A percentile compares a stretch with the other conserved stretches of the same genome.
phyloP scores from a whole-genome alignment of 2,113 vertebrate genomes.

The Albula goreensis region DNA sequence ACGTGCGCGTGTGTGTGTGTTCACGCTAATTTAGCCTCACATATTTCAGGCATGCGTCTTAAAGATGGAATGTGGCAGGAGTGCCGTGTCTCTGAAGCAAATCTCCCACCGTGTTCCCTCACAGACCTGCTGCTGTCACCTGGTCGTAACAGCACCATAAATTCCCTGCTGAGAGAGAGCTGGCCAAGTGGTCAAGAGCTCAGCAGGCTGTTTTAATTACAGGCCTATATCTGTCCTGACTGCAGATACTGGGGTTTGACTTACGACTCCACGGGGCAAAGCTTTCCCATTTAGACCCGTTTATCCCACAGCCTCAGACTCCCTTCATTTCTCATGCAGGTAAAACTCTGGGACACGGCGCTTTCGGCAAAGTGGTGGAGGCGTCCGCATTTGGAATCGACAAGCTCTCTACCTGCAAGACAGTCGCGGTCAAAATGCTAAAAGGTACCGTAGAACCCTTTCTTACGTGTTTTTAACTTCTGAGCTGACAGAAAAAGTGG shows the following conservation, averaged over 20 bases:
- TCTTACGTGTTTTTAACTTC: not conserved
- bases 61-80: conserved; percentile 23
- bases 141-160: conserved; percentile 49
- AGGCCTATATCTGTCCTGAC: conserved; percentile 50
- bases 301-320: conserved; percentile 53
- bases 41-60: conserved; percentile 12
- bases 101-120: conserved; percentile 49
- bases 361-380: conserved; percentile 93
- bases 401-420: conserved; percentile 95
- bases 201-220: conserved; percentile 63
- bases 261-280: conserved; percentile 42
- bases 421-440: conserved; percentile 94
- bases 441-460: conserved; percentile 73
- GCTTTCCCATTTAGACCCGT: conserved; percentile 35
- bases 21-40: not conserved
- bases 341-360: conserved; percentile 91
- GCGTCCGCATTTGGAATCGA: conserved; percentile 93
- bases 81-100: conserved; percentile 43
- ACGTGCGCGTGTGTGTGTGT: not conserved
- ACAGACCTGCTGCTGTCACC: conserved; percentile 48
- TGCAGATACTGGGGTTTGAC: conserved; percentile 42
- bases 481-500: not conserved
- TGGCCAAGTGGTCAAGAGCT: conserved; percentile 39
- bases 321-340: conserved; percentile 68
- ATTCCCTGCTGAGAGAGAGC: conserved; percentile 47